phyloP scores from a whole-genome alignment of 1,140 invertebrate genomes.

The Notospermus geniculatus region DNA sequence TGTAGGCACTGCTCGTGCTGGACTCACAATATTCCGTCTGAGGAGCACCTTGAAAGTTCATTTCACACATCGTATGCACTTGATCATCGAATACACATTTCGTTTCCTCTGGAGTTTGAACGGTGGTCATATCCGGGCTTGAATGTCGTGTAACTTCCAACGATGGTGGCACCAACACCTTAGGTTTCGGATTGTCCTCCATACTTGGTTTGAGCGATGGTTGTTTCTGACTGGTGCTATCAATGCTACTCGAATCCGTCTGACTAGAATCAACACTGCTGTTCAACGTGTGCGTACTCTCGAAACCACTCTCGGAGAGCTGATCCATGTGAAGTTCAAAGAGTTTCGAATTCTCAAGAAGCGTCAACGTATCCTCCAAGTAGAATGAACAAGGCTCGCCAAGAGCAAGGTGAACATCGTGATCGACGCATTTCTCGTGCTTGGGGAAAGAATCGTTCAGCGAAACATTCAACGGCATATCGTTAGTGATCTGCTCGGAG shows the following conservation, averaged over 20 bases:
- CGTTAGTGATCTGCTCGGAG: neutral
- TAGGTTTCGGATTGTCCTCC: neutral
- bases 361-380: constrained; percentile 3
- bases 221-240: neutral
- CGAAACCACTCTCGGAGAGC: constrained; percentile 19
- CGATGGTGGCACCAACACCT: neutral
- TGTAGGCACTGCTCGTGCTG: constrained; percentile 14
- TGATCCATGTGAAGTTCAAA: neutral
- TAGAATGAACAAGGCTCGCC: constrained; percentile 11
- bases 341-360: neutral
- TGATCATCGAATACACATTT: neutral
- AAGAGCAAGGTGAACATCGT: constrained; percentile 10
- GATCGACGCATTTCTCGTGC: constrained; percentile 36
- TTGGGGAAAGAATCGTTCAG: constrained; percentile 58
- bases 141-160: neutral
- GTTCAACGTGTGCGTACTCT: constrained; percentile 12
- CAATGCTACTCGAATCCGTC: neutral
- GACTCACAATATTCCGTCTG: constrained; percentile 16
- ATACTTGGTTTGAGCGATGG: neutral
- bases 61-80: neutral
- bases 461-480: neutral
- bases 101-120: constrained; percentile 1
- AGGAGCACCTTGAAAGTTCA: constrained; percentile 2
- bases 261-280: constrained; percentile 6
- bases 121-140: neutral